These are phyloP conservation scores for Lucinisca nassula DNA, from an alignment of 2,888 invertebrate genomes.

Conservation along the genomic window DNA sequence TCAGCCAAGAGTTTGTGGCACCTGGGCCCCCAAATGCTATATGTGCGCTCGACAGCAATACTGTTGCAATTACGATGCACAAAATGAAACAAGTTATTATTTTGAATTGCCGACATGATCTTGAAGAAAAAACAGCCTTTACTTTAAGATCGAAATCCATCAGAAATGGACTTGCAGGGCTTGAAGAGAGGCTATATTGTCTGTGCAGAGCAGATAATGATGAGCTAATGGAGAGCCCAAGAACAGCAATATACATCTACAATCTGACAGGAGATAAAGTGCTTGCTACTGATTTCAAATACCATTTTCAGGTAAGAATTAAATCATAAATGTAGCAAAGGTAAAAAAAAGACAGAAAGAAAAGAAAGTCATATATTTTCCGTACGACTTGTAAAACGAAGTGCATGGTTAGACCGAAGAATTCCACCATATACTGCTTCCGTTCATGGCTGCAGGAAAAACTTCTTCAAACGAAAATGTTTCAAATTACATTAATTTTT, in stretches of 20 bases:
- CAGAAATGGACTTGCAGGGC: not conserved
- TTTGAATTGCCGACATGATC: not conserved
- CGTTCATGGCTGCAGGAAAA: too few species aligned
- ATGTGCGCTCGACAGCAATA: not conserved
- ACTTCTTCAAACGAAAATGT: too few species aligned
- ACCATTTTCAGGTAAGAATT: not conserved
- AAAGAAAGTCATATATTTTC: too few species aligned
- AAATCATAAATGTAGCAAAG: too few species aligned
- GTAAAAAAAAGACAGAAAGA: too few species aligned
- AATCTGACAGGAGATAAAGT: not conserved
- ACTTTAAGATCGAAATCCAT: not conserved
- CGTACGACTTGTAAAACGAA: too few species aligned
- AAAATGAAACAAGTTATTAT: not conserved
- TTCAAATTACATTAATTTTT: too few species aligned
- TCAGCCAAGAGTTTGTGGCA: not conserved
- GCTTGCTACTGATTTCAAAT: not conserved
- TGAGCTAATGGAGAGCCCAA: not conserved
- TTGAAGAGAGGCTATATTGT: not conserved
- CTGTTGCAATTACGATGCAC: not conserved
- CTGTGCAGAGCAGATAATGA: constrained; percentile 2
- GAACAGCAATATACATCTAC: not conserved
- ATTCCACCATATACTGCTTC: too few species aligned
- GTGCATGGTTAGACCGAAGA: too few species aligned
- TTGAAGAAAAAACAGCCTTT: not conserved
- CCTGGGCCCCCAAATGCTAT: not conserved